phyloP scores from a whole-genome alignment of 2,113 vertebrate species.

The Catharus fuscescens region DNA sequence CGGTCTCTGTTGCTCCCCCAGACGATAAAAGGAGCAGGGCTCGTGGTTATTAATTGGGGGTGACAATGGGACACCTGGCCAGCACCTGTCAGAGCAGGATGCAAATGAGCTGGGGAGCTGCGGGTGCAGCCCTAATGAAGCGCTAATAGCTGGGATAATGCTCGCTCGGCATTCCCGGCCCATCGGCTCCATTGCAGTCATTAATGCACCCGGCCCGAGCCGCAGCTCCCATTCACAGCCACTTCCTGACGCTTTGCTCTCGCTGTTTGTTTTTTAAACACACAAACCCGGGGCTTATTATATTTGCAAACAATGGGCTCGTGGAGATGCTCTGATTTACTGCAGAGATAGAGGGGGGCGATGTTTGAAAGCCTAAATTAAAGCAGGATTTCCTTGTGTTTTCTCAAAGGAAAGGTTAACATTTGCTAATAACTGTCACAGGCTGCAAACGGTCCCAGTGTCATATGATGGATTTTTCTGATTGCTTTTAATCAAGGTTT shows the following conservation, averaged over 20 bases:
- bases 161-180: background rate
- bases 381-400: slow-evolving; percentile 71
- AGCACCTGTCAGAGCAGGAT: slow-evolving; percentile 61
- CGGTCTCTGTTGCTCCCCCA: background rate
- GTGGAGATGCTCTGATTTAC: slow-evolving; percentile 67
- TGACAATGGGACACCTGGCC: slow-evolving; percentile 67
- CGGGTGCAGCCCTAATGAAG: slow-evolving; percentile 5
- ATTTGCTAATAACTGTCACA: slow-evolving; percentile 54
- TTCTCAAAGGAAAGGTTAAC: slow-evolving; percentile 62
- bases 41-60: background rate
- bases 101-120: slow-evolving; percentile 64
- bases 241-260: slow-evolving; percentile 22
- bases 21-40: background rate
- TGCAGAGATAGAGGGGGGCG: slow-evolving; percentile 41
- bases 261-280: slow-evolving; percentile 33
- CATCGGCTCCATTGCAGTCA: slow-evolving; percentile 7
- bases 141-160: background rate
- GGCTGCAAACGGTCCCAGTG: background rate
- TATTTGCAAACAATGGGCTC: slow-evolving; percentile 69
- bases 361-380: slow-evolving; percentile 43
- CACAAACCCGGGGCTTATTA: slow-evolving; percentile 33
- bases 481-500: slow-evolving; percentile 46
- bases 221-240: slow-evolving; percentile 9
- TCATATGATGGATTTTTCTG: slow-evolving; percentile 29
- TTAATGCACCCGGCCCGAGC: background rate